Evolutionary conservation across 2,888 invertebrate species (phyloP), one percentile per base, ranked within the genome.

Genomic region (Thereva unica): DNA sequence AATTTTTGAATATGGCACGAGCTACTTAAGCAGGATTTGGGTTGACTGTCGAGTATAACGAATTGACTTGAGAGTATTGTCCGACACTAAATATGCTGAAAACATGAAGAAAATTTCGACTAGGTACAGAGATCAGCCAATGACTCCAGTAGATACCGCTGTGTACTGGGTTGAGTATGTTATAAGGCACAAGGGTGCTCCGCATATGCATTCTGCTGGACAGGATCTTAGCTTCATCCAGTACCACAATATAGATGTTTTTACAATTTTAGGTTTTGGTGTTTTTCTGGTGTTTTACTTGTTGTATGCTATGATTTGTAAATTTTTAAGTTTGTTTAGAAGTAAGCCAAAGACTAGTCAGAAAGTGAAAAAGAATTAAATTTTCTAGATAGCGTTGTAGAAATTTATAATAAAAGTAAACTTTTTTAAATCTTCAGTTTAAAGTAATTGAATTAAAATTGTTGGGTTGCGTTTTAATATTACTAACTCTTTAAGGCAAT

Each of bases 1-100:
- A 92, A 78, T 89, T 89, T 70, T 85, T 87, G 1, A 91, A 91
- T 76, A 87, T 91, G 0, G 87, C 87, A 0, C 90, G 89, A 79
- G 88, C 90, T 0, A 87, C 85, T 78, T 73, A 82, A 0, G 87
- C 87, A 69, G 90, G 89, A 0, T 75, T 74, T 70, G 78, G 75
- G 0, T 9, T 75, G 4, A 64, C 59, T 1, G 52, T 76, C 4
- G 10, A 73, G 4, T 42, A 68, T 3, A 50, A 67, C 0, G 68
- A 69, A 4, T n/a, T 75, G 0, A 73, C 59, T 3, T 0, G 71
- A 71, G n/a, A 4, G 55, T 78, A 1, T 42, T 78, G 4, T 68
- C 50, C 0, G 71, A 73, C 45, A 69, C 72, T 0, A 73, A 69
- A 5, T 79, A 74, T 66, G 54, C 64, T 0, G 37, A 72, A 12